Conservation (phyloP, 2,797 vertebrate species). For the Choloepus didactylus region DNA sequence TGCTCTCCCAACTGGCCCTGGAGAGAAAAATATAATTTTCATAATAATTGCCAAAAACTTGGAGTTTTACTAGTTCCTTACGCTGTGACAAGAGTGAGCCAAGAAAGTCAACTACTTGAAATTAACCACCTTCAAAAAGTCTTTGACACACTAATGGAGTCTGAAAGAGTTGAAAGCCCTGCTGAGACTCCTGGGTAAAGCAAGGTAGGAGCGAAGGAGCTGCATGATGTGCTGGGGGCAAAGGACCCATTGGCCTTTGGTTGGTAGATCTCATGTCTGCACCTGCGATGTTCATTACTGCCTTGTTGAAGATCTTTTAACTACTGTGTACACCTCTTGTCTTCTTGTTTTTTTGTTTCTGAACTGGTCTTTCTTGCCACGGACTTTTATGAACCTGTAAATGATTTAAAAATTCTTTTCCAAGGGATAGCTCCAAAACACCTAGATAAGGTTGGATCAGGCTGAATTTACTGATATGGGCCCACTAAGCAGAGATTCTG, state of each 20-base stretch:
- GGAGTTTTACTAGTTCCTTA: neutral
- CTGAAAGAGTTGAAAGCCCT: neutral
- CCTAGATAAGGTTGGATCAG: neutral
- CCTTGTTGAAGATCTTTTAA: rapidly evolving
- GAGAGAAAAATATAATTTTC: neutral
- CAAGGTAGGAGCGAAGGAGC: neutral
- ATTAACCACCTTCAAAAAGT: neutral
- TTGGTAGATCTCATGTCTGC: rapidly evolving
- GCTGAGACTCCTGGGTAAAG: neutral
- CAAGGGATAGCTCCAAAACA: neutral
- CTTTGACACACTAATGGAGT: rapidly evolving
- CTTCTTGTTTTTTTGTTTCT: neutral
- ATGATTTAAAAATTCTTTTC: neutral
- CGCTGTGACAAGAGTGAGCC: neutral
- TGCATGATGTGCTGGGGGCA: neutral
- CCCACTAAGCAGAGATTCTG: no score
- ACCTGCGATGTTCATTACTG: rapidly evolving
- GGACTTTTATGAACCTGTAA: neutral
- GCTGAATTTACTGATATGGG: no score
- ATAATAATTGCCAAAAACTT: neutral
- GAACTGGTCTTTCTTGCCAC: neutral
- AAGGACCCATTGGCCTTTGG: neutral
- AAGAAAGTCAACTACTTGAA: neutral
- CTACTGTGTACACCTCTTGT: rapidly evolving
- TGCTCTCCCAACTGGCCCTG: neutral